phyloP scores from a whole-genome alignment of 2,113 vertebrate genomes.

The Petromus typicus region DNA sequence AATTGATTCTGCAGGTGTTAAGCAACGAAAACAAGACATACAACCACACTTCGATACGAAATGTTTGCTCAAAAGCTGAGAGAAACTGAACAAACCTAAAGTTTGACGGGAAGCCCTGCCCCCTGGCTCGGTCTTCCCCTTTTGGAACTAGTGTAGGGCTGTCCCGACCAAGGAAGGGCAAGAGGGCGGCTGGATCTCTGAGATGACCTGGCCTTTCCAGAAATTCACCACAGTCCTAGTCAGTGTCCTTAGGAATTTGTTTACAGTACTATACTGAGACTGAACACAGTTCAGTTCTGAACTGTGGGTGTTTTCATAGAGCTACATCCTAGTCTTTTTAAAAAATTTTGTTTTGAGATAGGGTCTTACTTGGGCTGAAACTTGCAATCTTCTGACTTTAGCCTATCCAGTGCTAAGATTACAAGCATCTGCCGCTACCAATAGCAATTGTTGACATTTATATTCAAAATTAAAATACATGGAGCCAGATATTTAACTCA shows the following conservation, averaged over 20 bases:
- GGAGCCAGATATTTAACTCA: no score
- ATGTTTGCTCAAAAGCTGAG: not conserved
- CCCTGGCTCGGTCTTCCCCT: not conserved
- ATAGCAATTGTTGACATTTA: not conserved
- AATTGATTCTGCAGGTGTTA: not conserved
- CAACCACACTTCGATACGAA: not conserved
- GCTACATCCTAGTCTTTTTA: not conserved
- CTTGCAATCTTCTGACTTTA: not conserved
- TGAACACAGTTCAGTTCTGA: no score
- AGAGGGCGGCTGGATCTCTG: not conserved
- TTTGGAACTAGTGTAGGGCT: not conserved
- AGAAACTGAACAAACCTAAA: not conserved
- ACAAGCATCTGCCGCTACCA: not conserved
- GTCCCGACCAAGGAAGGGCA: not conserved
- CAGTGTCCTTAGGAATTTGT: not conserved
- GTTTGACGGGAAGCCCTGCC: not conserved
- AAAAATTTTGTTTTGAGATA: not conserved
- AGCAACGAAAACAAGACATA: not conserved
- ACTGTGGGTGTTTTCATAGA: not conserved
- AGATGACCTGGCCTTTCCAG: not conserved
- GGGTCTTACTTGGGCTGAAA: not conserved
- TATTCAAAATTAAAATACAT: not conserved
- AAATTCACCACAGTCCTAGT: not conserved
- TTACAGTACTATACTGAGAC: not conserved
- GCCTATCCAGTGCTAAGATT: not conserved